Evolutionary conservation across 2,113 vertebrate species (phyloP).

Genomic region (Dasyurus viverrinus): DNA sequence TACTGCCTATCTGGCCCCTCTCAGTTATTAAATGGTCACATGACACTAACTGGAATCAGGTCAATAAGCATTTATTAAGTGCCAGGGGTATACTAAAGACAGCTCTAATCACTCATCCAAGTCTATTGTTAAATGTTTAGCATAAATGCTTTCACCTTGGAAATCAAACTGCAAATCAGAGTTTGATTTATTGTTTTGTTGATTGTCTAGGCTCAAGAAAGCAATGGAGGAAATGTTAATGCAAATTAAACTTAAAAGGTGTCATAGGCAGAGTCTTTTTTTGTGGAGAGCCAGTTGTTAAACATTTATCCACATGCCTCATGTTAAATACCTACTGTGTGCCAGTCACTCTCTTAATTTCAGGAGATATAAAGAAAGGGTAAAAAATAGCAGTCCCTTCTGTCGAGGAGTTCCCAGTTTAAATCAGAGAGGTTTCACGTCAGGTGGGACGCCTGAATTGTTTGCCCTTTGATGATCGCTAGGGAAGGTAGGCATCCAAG

Average conservation of each 20-base stretch:
- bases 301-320: too few species aligned
- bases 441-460: too few species aligned
- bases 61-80: not conserved
- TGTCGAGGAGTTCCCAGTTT: not conserved
- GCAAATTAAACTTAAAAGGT: not conserved
- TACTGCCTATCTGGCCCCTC: not conserved
- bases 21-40: not conserved
- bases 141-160: not conserved
- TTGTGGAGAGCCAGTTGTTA: too few species aligned
- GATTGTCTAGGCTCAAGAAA: not conserved
- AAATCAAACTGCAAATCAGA: not conserved
- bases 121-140: not conserved
- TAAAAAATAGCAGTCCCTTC: not conserved
- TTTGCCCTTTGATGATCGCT: constrained; percentile 54
- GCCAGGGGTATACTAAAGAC: not conserved
- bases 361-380: not conserved
- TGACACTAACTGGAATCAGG: not conserved
- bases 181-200: not conserved
- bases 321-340: not conserved
- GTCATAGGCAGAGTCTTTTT: not conserved
- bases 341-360: not conserved
- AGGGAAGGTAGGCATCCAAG: constrained; percentile 45
- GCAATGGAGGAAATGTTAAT: not conserved
- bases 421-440: not conserved
- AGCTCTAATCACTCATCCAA: not conserved